phyloP scores from a whole-genome alignment of 2,888 invertebrate genomes.

The Eupithecia subfuscata region DNA sequence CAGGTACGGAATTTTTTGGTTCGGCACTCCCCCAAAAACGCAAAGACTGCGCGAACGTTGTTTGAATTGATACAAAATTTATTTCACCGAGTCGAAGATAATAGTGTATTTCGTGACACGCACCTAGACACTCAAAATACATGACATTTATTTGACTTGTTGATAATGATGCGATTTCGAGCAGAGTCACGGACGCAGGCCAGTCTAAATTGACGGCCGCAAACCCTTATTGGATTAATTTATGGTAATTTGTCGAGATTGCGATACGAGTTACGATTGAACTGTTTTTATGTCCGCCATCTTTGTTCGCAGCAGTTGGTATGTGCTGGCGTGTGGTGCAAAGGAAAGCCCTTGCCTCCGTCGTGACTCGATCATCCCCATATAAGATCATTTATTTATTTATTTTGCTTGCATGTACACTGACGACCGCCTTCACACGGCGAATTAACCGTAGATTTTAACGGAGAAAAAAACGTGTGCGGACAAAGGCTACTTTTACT shows the following conservation, averaged over 20 bases:
- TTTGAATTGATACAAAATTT: background rate
- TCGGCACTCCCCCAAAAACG: no score
- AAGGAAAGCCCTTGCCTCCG: slow-evolving; percentile 17
- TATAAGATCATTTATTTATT: background rate
- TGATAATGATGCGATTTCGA: background rate
- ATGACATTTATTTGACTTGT: background rate
- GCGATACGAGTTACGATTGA: slow-evolving; percentile 80
- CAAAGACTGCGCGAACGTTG: background rate
- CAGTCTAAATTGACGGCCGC: slow-evolving; percentile 24
- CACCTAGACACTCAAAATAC: background rate
- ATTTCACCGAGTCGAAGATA: background rate
- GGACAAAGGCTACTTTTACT: no score
- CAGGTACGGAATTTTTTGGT: no score
- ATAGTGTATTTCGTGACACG: background rate
- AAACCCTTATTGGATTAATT: slow-evolving; percentile 53
- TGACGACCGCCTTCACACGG: no score
- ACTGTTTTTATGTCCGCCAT: slow-evolving; percentile 80
- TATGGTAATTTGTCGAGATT: slow-evolving; percentile 68
- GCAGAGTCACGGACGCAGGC: slow-evolving; percentile 13
- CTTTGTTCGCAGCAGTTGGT: slow-evolving; percentile 72
- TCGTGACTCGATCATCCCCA: background rate
- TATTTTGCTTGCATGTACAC: no score
- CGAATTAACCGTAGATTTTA: no score
- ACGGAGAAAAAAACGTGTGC: no score
- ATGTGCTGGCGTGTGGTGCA: slow-evolving; percentile 47